These are phyloP conservation scores for Athalia cordata DNA, from an alignment of 2,888 invertebrate species.

Conservation along the genomic window DNA sequence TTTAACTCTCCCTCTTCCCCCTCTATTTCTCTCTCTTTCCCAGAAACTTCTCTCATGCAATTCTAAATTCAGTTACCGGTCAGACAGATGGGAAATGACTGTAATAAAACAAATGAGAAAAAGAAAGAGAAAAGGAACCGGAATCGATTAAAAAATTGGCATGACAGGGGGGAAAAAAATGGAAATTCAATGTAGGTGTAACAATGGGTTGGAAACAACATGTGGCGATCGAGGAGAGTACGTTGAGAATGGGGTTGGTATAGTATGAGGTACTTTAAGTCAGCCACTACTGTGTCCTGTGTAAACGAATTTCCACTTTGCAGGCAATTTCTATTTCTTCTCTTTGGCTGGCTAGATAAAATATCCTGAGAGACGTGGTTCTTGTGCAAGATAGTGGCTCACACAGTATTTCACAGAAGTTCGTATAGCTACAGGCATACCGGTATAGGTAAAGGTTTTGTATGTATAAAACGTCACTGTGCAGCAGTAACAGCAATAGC, in stretches of 20 bases:
- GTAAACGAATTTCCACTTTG: constrained; percentile 38
- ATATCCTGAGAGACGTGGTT: constrained; percentile 5
- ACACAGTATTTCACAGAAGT: no score
- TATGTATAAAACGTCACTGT: not conserved
- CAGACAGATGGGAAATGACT: not conserved
- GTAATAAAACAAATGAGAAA: constrained; percentile 15
- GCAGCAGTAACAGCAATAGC: not conserved
- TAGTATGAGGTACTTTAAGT: not conserved
- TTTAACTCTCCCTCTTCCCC: not conserved
- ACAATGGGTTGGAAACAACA: not conserved
- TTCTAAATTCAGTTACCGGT: constrained; percentile 5
- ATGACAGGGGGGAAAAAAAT: not conserved
- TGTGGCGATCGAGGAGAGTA: not conserved
- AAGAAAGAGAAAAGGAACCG: not conserved
- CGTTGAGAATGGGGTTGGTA: not conserved
- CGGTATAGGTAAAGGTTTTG: no score
- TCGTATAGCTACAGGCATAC: no score
- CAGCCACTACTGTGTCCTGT: not conserved
- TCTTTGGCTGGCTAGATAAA: constrained; percentile 11
- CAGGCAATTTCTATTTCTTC: constrained; percentile 25
- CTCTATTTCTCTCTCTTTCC: not conserved
- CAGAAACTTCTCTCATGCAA: constrained; percentile 19
- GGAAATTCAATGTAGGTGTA: not conserved
- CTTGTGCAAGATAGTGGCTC: no score
- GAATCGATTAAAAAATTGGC: not conserved